These are phyloP conservation scores for Melanocharis versteri DNA, from an alignment of 2,113 vertebrate species.

Conservation along the genomic window DNA sequence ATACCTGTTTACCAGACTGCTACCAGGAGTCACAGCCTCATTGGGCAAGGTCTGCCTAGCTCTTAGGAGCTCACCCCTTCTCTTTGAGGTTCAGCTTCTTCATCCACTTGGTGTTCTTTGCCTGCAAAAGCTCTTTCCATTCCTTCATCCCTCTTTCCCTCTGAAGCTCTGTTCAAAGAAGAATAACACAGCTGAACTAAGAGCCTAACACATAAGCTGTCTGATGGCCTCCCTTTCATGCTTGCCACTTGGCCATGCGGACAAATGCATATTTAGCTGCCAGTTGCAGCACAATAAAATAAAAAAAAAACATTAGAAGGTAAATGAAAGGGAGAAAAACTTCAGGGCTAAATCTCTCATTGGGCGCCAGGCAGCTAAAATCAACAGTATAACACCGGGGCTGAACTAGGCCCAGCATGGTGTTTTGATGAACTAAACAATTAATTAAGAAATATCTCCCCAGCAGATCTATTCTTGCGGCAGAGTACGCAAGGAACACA, in stretches of 20 bases:
- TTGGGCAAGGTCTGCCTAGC: not conserved
- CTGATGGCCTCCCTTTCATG: not conserved
- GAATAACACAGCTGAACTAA: not conserved
- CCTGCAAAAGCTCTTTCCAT: not conserved
- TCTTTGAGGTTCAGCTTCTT: slow-evolving; percentile 6
- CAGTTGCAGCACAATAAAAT: slow-evolving; percentile 5
- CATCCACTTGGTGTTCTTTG: not conserved
- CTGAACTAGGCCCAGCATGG: slow-evolving; percentile 28
- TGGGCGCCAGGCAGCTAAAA: slow-evolving; percentile 13
- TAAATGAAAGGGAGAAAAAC: not conserved
- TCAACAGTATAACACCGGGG: not conserved
- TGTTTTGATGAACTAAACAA: slow-evolving; percentile 72
- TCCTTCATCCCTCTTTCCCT: not conserved
- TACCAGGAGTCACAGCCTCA: not conserved
- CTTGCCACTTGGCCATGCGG: not conserved
- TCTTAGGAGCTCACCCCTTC: not conserved
- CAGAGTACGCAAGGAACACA: slow-evolving; percentile 43
- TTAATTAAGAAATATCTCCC: slow-evolving; percentile 76
- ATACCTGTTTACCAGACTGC: not conserved
- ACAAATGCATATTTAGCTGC: slow-evolving; percentile 40
- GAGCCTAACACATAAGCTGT: not conserved
- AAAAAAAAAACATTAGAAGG: slow-evolving; percentile 1
- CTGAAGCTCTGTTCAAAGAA: not conserved
- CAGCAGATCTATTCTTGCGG: slow-evolving; percentile 66
- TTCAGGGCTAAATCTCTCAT: not conserved